phyloP scores from a whole-genome alignment of 2,888 invertebrate genomes.

The Brenthis ino region DNA sequence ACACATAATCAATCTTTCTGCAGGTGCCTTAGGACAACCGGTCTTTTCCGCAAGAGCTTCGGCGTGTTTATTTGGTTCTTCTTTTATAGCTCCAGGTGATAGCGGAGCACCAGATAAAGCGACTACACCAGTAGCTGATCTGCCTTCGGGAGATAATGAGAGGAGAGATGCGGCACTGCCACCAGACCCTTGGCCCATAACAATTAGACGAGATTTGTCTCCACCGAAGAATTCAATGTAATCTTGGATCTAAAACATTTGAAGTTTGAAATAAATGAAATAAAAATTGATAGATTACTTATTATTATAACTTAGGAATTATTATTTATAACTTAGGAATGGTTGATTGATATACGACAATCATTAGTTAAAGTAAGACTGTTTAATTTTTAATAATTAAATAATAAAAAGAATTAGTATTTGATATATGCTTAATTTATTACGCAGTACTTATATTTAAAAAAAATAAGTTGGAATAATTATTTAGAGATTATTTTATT shows the following conservation, averaged over 20 bases:
- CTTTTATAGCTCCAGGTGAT: conserved; percentile 87
- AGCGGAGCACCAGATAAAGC: conserved; percentile 89
- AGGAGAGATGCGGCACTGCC: conserved; percentile 88
- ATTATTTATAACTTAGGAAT: too few relatives aligned
- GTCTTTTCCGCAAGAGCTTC: conserved; percentile 83
- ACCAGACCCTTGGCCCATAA: conserved; percentile 90
- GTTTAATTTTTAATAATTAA: background rate
- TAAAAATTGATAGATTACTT: too few relatives aligned
- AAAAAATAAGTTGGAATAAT: too few relatives aligned
- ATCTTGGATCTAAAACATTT: conserved; percentile 70
- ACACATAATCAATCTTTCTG: conserved; percentile 85
- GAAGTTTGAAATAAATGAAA: background rate
- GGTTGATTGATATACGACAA: too few relatives aligned
- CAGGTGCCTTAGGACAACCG: conserved; percentile 83
- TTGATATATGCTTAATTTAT: background rate
- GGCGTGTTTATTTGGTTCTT: conserved; percentile 84
- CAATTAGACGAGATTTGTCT: conserved; percentile 86
- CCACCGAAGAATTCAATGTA: conserved; percentile 91
- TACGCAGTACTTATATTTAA: too few relatives aligned
- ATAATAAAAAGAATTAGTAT: background rate
- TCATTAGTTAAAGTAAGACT: background rate
- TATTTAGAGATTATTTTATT: background rate
- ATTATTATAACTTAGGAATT: too few relatives aligned
- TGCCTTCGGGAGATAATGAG: conserved; percentile 84
- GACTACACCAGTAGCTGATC: conserved; percentile 84